Evolutionary conservation across 2,113 vertebrate genomes (phyloP).

Genomic region (Pantherophis guttatus): DNA sequence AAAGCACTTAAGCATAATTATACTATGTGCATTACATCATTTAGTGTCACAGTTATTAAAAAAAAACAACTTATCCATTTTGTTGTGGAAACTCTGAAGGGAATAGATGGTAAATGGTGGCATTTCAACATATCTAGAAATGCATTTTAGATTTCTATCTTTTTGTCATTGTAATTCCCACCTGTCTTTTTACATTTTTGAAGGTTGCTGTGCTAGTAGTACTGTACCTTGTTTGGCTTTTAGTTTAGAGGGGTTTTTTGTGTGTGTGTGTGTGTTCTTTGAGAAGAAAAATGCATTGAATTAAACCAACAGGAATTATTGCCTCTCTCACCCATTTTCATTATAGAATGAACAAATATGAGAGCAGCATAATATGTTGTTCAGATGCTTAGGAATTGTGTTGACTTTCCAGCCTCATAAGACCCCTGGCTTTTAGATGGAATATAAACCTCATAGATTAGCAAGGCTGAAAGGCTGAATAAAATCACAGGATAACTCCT

Average conservation of each 20-base stretch:
- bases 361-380: not conserved
- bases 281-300: not conserved
- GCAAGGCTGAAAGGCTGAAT: not conserved
- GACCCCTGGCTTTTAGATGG: not conserved
- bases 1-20: slow-evolving; percentile 78
- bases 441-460: not conserved
- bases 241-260: not conserved
- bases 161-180: slow-evolving; percentile 26
- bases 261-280: not conserved
- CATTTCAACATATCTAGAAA: slow-evolving; percentile 40
- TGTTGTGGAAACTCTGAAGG: slow-evolving; percentile 33
- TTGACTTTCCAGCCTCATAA: not conserved
- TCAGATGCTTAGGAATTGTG: not conserved
- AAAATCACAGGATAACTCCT: not conserved
- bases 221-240: not conserved
- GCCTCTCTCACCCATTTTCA: not conserved
- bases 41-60: slow-evolving; percentile 65
- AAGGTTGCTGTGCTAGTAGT: not conserved
- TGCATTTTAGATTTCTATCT: not conserved
- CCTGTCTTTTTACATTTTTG: not conserved
- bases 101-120: slow-evolving; percentile 32
- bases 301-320: not conserved
- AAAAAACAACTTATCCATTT: slow-evolving; percentile 44
- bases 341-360: not conserved
- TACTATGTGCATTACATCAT: slow-evolving; percentile 71